Evolutionary conservation across 2,113 vertebrate genomes (phyloP).

Genomic region (Cichladusa arquata): DNA sequence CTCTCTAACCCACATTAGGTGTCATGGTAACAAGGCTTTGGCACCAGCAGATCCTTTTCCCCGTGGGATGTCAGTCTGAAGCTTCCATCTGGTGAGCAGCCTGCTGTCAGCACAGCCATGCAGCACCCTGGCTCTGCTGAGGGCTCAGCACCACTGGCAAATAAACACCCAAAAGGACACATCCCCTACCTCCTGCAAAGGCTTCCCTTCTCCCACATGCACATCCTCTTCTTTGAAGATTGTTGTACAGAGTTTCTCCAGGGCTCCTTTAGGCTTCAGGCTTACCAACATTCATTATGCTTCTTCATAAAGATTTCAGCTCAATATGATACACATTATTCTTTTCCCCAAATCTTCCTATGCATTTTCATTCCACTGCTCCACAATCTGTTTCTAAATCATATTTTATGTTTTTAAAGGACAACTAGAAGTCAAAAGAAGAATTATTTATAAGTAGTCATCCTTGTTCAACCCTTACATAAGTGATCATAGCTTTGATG

Average conservation of each 20-base stretch:
- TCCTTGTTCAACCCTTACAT: background rate
- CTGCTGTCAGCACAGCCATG: background rate
- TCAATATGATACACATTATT: background rate
- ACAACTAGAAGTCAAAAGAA: background rate
- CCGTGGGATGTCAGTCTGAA: accelerated
- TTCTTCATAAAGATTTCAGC: background rate
- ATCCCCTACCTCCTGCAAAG: background rate
- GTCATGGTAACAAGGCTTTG: background rate
- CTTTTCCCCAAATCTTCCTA: background rate
- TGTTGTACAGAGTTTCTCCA: background rate
- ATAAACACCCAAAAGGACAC: background rate
- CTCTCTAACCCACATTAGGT: background rate
- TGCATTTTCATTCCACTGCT: background rate
- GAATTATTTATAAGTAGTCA: background rate
- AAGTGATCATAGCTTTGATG: background rate
- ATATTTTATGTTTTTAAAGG: background rate
- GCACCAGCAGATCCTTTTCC: background rate
- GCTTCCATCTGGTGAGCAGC: background rate
- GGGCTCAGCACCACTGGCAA: background rate
- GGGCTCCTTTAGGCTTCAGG: background rate
- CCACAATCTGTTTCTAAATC: background rate
- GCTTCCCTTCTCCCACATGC: background rate
- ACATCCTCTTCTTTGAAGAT: background rate
- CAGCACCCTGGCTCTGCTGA: background rate
- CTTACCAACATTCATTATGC: background rate